A percentile compares a stretch with the other conserved stretches of the same genome.
These are phyloP conservation scores for Matsumyia berberina DNA, from an alignment of 2,888 invertebrate species.

Conservation along the genomic window DNA sequence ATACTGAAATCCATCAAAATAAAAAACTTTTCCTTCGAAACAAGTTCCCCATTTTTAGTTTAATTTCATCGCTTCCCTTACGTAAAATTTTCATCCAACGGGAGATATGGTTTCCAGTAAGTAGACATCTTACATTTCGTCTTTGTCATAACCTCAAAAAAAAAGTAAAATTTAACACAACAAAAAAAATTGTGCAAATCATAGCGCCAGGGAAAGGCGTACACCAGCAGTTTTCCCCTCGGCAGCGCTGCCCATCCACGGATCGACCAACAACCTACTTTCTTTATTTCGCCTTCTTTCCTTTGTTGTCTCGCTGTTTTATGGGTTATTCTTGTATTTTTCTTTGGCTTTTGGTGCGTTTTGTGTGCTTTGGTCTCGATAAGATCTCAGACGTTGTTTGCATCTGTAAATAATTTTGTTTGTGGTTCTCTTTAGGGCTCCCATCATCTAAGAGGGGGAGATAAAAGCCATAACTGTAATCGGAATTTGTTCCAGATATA, in stretches of 20 bases:
- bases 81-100: background rate
- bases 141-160: conserved; percentile 44
- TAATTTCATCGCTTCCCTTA: conserved; percentile 16
- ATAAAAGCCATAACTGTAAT: conserved; percentile 23
- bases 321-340: conserved; percentile 50
- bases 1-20: conserved; percentile 1
- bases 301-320: conserved; percentile 67
- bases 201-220: conserved; percentile 5
- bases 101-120: conserved; percentile 71
- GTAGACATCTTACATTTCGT: conserved; percentile 23
- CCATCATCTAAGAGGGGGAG: background rate
- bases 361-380: conserved; percentile 27
- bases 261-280: conserved; percentile 69
- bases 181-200: conserved; percentile 50
- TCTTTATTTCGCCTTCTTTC: conserved; percentile 68
- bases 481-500: background rate
- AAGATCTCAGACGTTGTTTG: conserved; percentile 15
- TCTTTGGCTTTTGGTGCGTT: conserved; percentile 3
- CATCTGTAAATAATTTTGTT: conserved; percentile 16
- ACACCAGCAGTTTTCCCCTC: background rate
- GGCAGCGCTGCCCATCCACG: background rate
- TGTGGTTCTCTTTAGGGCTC: background rate
- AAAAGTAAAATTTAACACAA: conserved; percentile 26
- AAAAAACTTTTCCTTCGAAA: conserved; percentile 5
- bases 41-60: conserved; percentile 12